Percentiles rank a stretch among this genome's conserved stretches.
These are phyloP conservation scores for Halocynthia roretzi DNA, from an alignment of 23 tunicate species.

Conservation along the genomic window DNA sequence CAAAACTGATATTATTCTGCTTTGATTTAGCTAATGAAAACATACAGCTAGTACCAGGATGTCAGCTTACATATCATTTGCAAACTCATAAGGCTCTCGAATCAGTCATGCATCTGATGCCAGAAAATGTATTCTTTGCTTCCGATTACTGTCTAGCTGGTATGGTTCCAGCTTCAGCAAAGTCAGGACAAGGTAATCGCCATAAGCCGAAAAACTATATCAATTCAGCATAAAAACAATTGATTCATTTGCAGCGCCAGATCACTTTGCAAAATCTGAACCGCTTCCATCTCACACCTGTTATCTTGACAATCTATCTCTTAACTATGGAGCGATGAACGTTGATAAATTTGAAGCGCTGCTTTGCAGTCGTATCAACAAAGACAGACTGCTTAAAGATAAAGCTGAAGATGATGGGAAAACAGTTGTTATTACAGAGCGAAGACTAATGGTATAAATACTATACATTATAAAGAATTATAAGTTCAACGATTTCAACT, in stretches of 20 bases:
- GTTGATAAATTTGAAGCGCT: slow-evolving; percentile 65
- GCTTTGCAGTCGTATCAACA: slow-evolving; percentile 41
- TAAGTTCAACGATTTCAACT: background rate
- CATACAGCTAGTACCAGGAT: slow-evolving; percentile 54
- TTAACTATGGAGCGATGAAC: slow-evolving; percentile 41
- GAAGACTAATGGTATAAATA: slow-evolving; percentile 55
- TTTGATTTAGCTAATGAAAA: slow-evolving; percentile 39
- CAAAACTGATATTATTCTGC: background rate
- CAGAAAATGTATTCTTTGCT: slow-evolving; percentile 55
- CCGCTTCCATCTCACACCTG: slow-evolving; percentile 26
- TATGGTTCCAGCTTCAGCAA: slow-evolving; percentile 24
- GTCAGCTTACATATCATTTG: slow-evolving; percentile 39
- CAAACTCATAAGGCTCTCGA: slow-evolving; percentile 25
- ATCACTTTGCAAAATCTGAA: slow-evolving; percentile 49
- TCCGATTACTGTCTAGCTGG: slow-evolving; percentile 51
- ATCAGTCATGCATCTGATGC: slow-evolving; percentile 54
- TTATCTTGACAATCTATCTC: slow-evolving; percentile 45
- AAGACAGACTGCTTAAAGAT: slow-evolving; percentile 45
- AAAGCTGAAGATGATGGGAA: slow-evolving; percentile 55
- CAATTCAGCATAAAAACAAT: background rate
- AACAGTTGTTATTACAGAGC: slow-evolving; percentile 39
- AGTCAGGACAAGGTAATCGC: slow-evolving; percentile 19
- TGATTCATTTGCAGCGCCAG: slow-evolving; percentile 26
- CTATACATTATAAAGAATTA: background rate
- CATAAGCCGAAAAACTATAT: background rate